phyloP scores from a whole-genome alignment of 2,888 invertebrate genomes.

The Campoplex capitator region DNA sequence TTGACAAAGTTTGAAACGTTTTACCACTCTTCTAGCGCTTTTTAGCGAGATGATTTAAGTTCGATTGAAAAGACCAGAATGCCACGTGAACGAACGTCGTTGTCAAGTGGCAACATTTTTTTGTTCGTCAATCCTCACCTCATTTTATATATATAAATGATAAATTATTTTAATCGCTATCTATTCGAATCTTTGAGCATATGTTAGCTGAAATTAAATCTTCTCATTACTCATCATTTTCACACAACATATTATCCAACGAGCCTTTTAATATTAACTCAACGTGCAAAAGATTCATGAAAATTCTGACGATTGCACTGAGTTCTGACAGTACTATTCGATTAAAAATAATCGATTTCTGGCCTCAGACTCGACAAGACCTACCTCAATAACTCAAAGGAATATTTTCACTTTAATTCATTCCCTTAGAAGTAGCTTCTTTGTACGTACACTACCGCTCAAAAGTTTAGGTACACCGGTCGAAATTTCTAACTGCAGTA shows the following conservation, averaged over 20 bases:
- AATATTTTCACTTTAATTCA: too few relatives aligned
- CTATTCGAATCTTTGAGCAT: not conserved
- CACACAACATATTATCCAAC: not conserved
- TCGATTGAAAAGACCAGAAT: conserved; percentile 30
- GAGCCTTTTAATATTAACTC: not conserved
- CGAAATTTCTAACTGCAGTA: too few relatives aligned
- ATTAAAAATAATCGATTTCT: not conserved
- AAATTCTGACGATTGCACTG: not conserved
- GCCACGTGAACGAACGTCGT: conserved; percentile 17
- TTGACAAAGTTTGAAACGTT: conserved; percentile 21
- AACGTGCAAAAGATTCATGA: not conserved
- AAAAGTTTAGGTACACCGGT: too few relatives aligned
- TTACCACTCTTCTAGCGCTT: not conserved
- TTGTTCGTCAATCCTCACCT: not conserved
- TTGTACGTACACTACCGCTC: too few relatives aligned
- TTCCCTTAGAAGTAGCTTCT: not conserved
- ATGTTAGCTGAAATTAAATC: not conserved
- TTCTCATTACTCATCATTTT: not conserved
- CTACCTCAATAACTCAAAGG: too few relatives aligned
- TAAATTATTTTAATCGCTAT: conserved; percentile 6
- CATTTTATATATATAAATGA: not conserved
- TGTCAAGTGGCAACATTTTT: conserved; percentile 1
- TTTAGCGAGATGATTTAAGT: conserved; percentile 5
- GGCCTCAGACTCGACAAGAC: too few relatives aligned
- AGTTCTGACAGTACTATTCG: not conserved